Conservation (phyloP, 2,797 vertebrate genomes). For the Gobio occitaniae region DNA sequence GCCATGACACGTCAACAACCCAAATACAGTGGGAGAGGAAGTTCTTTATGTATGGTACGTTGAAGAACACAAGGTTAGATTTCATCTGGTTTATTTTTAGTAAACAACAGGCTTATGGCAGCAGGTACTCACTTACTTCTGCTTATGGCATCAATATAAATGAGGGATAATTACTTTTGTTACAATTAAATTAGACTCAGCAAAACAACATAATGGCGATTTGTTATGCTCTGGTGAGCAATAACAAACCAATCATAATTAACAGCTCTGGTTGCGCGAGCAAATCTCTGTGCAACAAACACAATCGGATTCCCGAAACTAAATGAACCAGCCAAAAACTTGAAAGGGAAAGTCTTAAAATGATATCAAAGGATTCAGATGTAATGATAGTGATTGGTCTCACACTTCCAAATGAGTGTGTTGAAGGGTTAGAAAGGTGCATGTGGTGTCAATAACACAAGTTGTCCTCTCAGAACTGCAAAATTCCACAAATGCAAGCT, state of each 20-base stretch:
- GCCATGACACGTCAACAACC: too few species aligned
- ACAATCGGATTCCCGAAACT: slow-evolving; percentile 87
- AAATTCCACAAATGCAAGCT: slow-evolving; percentile 10
- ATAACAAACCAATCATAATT: slow-evolving; percentile 97
- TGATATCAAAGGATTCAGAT: slow-evolving; percentile 72
- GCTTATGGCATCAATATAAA: slow-evolving; percentile 95
- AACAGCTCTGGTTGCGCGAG: slow-evolving; percentile 85
- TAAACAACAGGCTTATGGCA: slow-evolving; percentile 67
- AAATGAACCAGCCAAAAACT: slow-evolving; percentile 85
- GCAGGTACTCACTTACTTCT: slow-evolving; percentile 90
- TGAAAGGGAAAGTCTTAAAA: slow-evolving; percentile 82
- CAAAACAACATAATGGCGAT: slow-evolving; percentile 97
- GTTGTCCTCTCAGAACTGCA: slow-evolving; percentile 13
- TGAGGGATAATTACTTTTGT: slow-evolving; percentile 96
- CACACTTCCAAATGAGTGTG: slow-evolving; percentile 41
- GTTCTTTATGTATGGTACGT: slow-evolving; percentile 10
- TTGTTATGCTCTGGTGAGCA: slow-evolving; percentile 94
- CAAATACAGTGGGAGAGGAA: neutral
- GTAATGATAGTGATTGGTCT: slow-evolving; percentile 68
- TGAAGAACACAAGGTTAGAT: slow-evolving; percentile 36
- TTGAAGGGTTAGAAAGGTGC: slow-evolving; percentile 18
- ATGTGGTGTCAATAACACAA: slow-evolving; percentile 7
- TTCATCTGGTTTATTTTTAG: slow-evolving; percentile 66
- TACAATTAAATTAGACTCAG: slow-evolving; percentile 96
- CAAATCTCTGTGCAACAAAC: slow-evolving; percentile 84